Percentiles rank a stretch among this genome's conserved stretches.
Evolutionary conservation across 2,888 invertebrate species (phyloP).

Genomic region (Zeuzera pyrina): DNA sequence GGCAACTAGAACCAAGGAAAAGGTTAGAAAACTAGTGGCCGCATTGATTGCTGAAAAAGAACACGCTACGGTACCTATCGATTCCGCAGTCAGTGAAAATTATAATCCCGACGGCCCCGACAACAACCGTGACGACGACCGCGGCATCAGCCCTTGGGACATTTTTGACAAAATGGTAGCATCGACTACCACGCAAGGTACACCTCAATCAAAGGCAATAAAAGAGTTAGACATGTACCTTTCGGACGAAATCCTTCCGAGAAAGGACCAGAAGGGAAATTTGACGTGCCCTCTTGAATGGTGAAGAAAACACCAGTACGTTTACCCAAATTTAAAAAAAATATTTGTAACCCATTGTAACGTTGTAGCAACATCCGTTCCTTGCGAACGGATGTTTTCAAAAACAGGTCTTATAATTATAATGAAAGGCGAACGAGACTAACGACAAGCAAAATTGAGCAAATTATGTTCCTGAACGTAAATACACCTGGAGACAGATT

Average conservation of each 20-base stretch:
- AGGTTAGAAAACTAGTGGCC: not conserved
- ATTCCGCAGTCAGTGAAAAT: no score
- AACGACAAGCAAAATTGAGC: not conserved
- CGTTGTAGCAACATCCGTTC: not conserved
- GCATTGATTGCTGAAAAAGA: not conserved
- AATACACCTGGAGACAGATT: no score
- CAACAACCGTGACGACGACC: not conserved
- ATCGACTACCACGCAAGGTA: not conserved
- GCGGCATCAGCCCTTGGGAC: not conserved
- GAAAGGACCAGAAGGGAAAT: not conserved
- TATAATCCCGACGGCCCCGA: not conserved
- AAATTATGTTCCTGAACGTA: not conserved
- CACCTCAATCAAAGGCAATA: not conserved
- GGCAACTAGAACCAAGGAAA: not conserved
- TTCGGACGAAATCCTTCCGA: not conserved
- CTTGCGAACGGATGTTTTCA: not conserved
- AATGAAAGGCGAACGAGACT: constrained; percentile 1
- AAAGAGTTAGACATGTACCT: not conserved
- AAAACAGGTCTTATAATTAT: not conserved
- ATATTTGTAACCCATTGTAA: not conserved
- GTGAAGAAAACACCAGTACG: not conserved
- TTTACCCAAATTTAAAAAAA: not conserved
- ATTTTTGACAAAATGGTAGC: not conserved
- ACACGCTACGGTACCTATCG: not conserved
- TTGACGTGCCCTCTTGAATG: not conserved